Percentiles rank a stretch among this genome's conserved stretches.
phyloP scores from a whole-genome alignment of 2,888 invertebrate genomes.

The Synergus umbraculus region DNA sequence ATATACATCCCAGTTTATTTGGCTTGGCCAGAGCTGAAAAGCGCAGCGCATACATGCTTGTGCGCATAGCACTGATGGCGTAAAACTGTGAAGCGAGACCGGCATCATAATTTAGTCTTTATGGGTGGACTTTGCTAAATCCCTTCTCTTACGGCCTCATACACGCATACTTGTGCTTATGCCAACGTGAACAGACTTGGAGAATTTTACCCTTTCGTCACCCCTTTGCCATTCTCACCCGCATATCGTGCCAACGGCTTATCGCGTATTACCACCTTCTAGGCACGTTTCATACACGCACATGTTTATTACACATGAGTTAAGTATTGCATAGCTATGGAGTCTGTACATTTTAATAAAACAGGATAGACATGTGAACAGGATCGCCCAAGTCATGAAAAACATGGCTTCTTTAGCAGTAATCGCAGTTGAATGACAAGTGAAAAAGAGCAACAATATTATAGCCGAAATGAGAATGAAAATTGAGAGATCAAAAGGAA shows the following conservation, averaged over 20 bases:
- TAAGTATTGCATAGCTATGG: not conserved
- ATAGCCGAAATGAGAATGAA: not conserved
- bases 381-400: not conserved
- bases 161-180: constrained; percentile 44
- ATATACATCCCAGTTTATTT: constrained; percentile 47
- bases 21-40: constrained; percentile 44
- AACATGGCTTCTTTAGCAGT: not conserved
- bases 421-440: not conserved
- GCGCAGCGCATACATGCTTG: constrained; percentile 50
- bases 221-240: constrained; percentile 48
- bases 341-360: not conserved
- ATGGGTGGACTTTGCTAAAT: constrained; percentile 69
- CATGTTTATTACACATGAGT: not conserved
- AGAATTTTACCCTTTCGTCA: constrained; percentile 49
- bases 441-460: not conserved
- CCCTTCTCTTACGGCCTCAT: constrained; percentile 58
- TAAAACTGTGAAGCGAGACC: constrained; percentile 69
- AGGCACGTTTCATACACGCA: not conserved
- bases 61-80: constrained; percentile 54
- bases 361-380: not conserved
- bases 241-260: constrained; percentile 46
- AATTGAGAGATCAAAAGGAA: not conserved
- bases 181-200: constrained; percentile 41
- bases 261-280: constrained; percentile 50
- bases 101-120: constrained; percentile 72